Conservation (phyloP, 2,113 vertebrate genomes). For the Hippoglossus stenolepis region DNA sequence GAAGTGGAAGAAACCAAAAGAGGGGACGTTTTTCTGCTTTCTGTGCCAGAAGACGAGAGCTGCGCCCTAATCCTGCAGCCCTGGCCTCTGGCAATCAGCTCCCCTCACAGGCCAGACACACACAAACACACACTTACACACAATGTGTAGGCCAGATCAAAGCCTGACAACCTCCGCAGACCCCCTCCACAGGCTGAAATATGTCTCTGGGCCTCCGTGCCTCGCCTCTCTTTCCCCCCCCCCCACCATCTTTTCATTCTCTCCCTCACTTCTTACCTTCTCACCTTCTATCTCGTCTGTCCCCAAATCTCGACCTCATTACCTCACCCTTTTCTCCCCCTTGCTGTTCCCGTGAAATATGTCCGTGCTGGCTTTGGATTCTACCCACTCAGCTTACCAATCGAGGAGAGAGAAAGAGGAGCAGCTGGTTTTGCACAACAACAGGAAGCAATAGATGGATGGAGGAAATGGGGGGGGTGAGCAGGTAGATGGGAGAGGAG, state of each 20-base stretch:
- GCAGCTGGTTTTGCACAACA: slow-evolving; percentile 58
- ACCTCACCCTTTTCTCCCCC: neutral
- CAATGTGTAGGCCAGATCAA: slow-evolving; percentile 66
- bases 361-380: slow-evolving; percentile 60
- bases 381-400: slow-evolving; percentile 48
- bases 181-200: slow-evolving; percentile 50
- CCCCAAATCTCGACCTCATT: slow-evolving; percentile 19
- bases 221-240: neutral
- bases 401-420: slow-evolving; percentile 44
- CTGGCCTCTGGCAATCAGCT: slow-evolving; percentile 63
- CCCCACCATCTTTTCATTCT: neutral
- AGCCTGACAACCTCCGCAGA: slow-evolving; percentile 56
- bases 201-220: slow-evolving; percentile 24
- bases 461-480: neutral
- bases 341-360: slow-evolving; percentile 59
- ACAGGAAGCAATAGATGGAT: slow-evolving; percentile 43
- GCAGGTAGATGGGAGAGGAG: neutral
- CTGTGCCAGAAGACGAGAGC: slow-evolving; percentile 34
- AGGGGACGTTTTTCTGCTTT: slow-evolving; percentile 18
- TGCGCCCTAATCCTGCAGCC: slow-evolving; percentile 56
- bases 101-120: slow-evolving; percentile 41
- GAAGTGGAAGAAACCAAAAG: slow-evolving; percentile 10
- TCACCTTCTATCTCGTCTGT: slow-evolving; percentile 1
- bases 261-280: neutral
- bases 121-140: slow-evolving; percentile 51